Evolutionary conservation across 2,797 vertebrate genomes (phyloP), one percentile per base, ranked within the genome.

Genomic region (Todus mexicanus): DNA sequence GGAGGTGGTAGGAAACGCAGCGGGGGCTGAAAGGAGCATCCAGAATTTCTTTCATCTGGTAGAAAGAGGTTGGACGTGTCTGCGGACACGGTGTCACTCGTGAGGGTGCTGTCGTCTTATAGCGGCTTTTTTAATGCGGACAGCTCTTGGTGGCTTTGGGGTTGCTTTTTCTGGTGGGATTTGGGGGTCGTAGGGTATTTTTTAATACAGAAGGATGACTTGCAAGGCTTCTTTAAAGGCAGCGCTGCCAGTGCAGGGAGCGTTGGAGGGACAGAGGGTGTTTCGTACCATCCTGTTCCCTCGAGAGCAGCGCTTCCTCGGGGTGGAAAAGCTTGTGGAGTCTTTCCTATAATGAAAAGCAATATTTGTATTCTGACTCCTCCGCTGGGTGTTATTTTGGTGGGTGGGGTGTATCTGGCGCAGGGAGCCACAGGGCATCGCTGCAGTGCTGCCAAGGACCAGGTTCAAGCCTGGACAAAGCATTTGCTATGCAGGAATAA

Each of bases 21-120:
- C 0, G 0, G 22, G 59, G 51, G 43, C 38, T 45, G 56, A 33
- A 77, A 42, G 4, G 8, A 45, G 16, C 0, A 0, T 43, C 0
- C 1, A 37, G 69, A 38, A 5, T n/a, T n/a, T 17, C 23, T 33
- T 31, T 42, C 40, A 42, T 42, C 40, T 25, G 6, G 8, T 45
- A 42, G 54, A 9, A 33, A 43, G n/a, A 18, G 15, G 8, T n/a
- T 33, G 60, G 59, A 37, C 18, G 10, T 4, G 33, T 27, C 19
- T 1, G 1, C 29, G 70, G 29, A 27, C 35, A 15, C 2, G 4
- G 47, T 77, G 70, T 70, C 33, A 7, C 21, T 73, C 1, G 0
- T n/a, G 56, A 6, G 15, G 37, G 70, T 51, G 70, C 65, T 56
- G 8, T 23, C 61, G 14, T 61, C 65, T n/a, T 27, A 31, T 51